Evolutionary conservation across 2,888 invertebrate species (phyloP).

Genomic region (Lepidochitona cinerea): DNA sequence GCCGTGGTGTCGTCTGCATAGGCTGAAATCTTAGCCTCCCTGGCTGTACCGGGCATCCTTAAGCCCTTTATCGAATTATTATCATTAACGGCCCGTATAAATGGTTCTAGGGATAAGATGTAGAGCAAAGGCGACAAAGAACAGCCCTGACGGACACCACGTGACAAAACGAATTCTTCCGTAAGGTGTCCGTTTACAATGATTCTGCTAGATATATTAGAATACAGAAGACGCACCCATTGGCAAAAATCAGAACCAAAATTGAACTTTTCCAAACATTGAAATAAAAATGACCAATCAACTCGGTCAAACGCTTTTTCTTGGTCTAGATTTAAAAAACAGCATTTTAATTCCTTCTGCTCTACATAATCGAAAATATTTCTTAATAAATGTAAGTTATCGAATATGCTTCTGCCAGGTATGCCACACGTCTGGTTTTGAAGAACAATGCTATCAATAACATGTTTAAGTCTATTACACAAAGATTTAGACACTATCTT

Average conservation of each 20-base stretch:
- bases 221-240: too few relatives aligned
- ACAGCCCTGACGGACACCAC: slow-evolving; percentile 10
- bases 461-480: too few relatives aligned
- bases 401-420: slow-evolving; percentile 34
- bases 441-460: too few relatives aligned
- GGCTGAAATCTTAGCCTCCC: too few relatives aligned
- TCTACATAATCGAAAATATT: slow-evolving; percentile 35
- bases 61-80: too few relatives aligned
- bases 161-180: background rate
- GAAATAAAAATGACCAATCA: slow-evolving; percentile 31
- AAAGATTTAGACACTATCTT: too few relatives aligned
- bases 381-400: slow-evolving; percentile 34
- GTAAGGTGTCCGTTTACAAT: background rate
- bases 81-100: background rate
- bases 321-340: slow-evolving; percentile 38
- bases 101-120: background rate
- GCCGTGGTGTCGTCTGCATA: too few relatives aligned
- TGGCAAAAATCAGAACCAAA: too few relatives aligned
- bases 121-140: background rate
- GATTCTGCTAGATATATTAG: background rate
- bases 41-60: too few relatives aligned
- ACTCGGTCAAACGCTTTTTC: slow-evolving; percentile 44
- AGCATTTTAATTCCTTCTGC: slow-evolving; percentile 25
- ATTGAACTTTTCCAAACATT: slow-evolving; percentile 31
- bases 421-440: too few relatives aligned